A percentile compares a stretch with the other conserved stretches of the same genome.
Conservation (phyloP, 1,140 invertebrate species). For the Papilio polyxenes region DNA sequence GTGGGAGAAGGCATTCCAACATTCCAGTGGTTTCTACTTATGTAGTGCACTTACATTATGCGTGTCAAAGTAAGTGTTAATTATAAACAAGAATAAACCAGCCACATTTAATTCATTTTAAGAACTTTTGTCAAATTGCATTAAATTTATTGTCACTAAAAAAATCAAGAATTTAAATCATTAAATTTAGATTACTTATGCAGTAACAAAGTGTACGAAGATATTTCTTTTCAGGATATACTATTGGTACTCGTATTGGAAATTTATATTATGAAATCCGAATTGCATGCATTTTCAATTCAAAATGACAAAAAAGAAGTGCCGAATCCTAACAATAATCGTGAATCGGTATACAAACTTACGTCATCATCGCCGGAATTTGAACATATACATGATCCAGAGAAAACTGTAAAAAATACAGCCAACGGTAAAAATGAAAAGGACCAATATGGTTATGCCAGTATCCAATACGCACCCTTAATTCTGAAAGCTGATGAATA, state of each 20-base stretch:
- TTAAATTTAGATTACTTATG: neutral
- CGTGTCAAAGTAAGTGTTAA: slow-evolving; percentile 17
- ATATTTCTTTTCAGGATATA: neutral
- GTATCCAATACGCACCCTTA: slow-evolving; percentile 46
- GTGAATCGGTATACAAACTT: slow-evolving; percentile 37
- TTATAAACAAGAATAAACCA: neutral
- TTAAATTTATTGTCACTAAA: neutral
- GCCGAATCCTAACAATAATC: neutral
- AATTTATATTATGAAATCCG: slow-evolving; percentile 2
- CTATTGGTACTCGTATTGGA: neutral
- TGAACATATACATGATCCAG: slow-evolving; percentile 27
- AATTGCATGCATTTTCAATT: slow-evolving; percentile 1
- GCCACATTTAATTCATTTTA: neutral
- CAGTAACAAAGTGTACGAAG: neutral
- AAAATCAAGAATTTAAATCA: neutral
- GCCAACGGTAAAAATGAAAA: neutral
- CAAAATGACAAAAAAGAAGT: neutral
- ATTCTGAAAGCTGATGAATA: slow-evolving; percentile 33
- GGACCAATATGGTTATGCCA: neutral
- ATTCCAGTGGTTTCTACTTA: neutral
- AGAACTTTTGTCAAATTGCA: too few relatives aligned
- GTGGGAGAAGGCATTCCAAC: neutral
- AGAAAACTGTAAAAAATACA: neutral
- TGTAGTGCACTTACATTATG: slow-evolving; percentile 6
- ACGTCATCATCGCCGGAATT: slow-evolving; percentile 30